These are phyloP conservation scores for Paramuricea clavata DNA, from an alignment of 92 coral and sea anemone genomes.

Conservation along the genomic window DNA sequence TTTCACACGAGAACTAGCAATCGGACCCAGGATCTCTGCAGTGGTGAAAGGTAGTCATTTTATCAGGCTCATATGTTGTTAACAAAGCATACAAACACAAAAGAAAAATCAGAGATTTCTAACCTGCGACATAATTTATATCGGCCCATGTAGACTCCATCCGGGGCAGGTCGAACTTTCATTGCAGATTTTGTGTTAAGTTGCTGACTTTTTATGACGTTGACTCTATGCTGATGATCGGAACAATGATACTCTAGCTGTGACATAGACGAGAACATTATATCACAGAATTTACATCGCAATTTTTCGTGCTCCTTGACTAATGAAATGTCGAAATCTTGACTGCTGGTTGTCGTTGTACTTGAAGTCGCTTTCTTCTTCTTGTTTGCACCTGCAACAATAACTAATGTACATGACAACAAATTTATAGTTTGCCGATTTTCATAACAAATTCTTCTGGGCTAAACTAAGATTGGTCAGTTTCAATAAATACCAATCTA, in stretches of 20 bases:
- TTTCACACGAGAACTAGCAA: too few relatives aligned
- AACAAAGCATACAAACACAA: background rate
- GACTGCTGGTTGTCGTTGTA: background rate
- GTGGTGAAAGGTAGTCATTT: too few relatives aligned
- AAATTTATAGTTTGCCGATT: too few relatives aligned
- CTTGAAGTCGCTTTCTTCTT: background rate
- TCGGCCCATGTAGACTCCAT: slow-evolving; percentile 23
- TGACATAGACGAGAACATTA: background rate
- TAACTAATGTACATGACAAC: too few relatives aligned
- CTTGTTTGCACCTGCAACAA: background rate
- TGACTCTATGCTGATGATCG: slow-evolving; percentile 7
- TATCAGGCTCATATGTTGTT: too few relatives aligned
- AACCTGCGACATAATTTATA: slow-evolving; percentile 42
- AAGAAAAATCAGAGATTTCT: background rate
- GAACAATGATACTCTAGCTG: slow-evolving; percentile 14
- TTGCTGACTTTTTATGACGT: background rate
- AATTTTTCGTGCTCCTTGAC: background rate
- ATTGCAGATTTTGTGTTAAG: background rate
- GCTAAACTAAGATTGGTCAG: too few relatives aligned
- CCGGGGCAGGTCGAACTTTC: slow-evolving; percentile 21
- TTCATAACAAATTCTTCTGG: too few relatives aligned
- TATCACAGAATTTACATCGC: slow-evolving; percentile 6
- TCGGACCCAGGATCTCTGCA: too few relatives aligned
- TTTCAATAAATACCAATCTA: too few relatives aligned
- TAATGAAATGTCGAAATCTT: background rate